Base-by-base conservation (phyloP, 2,113 vertebrate genomes). In the Sula dactylatra region DNA sequence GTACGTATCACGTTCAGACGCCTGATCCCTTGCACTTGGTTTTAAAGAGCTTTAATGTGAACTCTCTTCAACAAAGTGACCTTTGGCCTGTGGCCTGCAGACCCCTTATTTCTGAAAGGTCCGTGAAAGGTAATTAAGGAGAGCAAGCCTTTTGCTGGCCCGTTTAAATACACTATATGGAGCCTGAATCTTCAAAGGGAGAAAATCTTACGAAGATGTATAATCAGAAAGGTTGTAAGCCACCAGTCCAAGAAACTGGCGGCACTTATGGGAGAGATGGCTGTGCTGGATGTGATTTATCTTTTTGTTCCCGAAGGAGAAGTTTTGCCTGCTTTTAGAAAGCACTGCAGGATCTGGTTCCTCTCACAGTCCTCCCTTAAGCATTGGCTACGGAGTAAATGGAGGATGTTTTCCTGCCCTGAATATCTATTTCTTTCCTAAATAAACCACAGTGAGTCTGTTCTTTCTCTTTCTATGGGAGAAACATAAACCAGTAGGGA, bases 341-440 rank as follows among this genome's bases (percentile, higher is more conserved):
- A 85, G 67, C 61, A 80, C 52, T 79, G 80, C 56, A 65, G 77
- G 91, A 82, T 61, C 47, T 82, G 34, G 49, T 94, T 94, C 42
- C 36, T 92, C 69, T 81, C 64, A 83, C 31, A 55, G 65, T 88
- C 34, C 20, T 92, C 29, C 45, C 66, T 87, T 69, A 82, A 73
- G 70, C 61, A 76, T 13, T 77, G 42, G 42, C 62, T 90, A 62
- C 1, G 3, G 58, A 93, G 71, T 91, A 94, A 95, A 93, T 70
- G 83, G 82, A 86, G 69, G 82, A 90, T 88, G 79, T 86, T 94
- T 94, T 96, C 65, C 88, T 96, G 90, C 71, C 34, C 38, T 70
- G 58, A 93, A 95, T 90, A 92, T 73, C 82, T 90, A 2, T 84
- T 90, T 90, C 67, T 72, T 96, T 92, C 82, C 81, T 70, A 71